Conservation (phyloP, 2,797 vertebrate species). For the Tarsius wallacei region DNA sequence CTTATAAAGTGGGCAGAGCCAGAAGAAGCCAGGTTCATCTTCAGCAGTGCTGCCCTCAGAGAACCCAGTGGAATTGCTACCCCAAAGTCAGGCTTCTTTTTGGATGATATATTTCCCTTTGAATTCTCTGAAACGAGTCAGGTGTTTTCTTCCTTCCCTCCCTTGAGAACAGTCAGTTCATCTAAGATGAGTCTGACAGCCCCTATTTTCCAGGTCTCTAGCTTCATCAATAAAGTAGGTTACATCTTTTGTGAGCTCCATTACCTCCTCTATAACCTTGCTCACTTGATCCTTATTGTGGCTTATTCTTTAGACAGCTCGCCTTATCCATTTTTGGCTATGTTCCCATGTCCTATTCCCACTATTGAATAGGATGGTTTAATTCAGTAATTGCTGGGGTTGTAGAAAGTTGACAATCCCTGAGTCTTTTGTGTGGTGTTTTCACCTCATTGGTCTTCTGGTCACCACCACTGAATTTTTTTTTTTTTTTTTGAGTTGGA, state of each 20-base stretch:
- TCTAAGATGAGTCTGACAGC: conserved; percentile 79
- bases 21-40: not conserved
- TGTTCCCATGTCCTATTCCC: conserved; percentile 59
- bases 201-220: conserved; percentile 84
- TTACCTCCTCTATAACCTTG: conserved; percentile 76
- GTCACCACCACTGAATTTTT: not conserved
- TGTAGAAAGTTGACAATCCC: not conserved
- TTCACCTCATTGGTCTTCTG: conserved; percentile 31
- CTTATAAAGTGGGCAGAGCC: not conserved
- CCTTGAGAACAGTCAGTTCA: conserved; percentile 74
- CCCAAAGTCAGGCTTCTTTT: not conserved
- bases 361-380: conserved; percentile 66
- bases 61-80: not conserved
- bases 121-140: conserved; percentile 70
- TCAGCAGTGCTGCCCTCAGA: not conserved
- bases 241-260: conserved; percentile 82
- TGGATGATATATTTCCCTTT: conserved; percentile 62
- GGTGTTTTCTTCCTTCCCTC: conserved; percentile 73
- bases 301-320: conserved; percentile 27
- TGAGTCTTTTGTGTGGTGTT: conserved; percentile 23
- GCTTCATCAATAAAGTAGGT: conserved; percentile 83
- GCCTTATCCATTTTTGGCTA: conserved; percentile 31
- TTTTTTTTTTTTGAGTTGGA: too few species aligned
- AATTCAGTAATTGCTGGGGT: conserved; percentile 65
- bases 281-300: conserved; percentile 78